These are phyloP conservation scores for Tortricodes alternella DNA, from an alignment of 2,888 invertebrate genomes.

Conservation along the genomic window DNA sequence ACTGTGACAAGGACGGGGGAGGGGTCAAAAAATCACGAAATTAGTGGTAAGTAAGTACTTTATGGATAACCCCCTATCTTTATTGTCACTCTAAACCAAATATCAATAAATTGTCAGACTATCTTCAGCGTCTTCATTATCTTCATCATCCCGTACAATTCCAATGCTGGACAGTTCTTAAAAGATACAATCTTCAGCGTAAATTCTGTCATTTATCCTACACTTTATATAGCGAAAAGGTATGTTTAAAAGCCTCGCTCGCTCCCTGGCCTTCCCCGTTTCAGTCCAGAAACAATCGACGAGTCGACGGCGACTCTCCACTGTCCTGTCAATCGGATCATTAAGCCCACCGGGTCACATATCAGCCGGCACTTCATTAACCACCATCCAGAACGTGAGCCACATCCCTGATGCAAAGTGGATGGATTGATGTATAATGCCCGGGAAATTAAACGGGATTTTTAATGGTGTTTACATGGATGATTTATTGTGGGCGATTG, in stretches of 20 bases:
- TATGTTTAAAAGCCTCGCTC: constrained; percentile 39
- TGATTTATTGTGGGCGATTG: constrained; percentile 19
- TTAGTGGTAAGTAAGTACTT: too few relatives aligned
- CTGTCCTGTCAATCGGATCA: constrained; percentile 79
- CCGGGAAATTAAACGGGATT: constrained; percentile 56
- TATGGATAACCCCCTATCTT: too few relatives aligned
- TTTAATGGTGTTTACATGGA: constrained; percentile 23
- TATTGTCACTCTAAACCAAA: too few relatives aligned
- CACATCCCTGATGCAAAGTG: constrained; percentile 69
- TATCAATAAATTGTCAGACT: too few relatives aligned
- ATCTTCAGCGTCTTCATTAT: too few relatives aligned
- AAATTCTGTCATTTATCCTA: too few relatives aligned
- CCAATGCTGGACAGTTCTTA: too few relatives aligned
- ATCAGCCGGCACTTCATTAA: constrained; percentile 77
- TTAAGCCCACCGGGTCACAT: constrained; percentile 72
- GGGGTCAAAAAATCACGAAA: too few relatives aligned
- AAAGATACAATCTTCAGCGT: too few relatives aligned
- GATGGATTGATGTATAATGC: constrained; percentile 73
- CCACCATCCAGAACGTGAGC: constrained; percentile 71
- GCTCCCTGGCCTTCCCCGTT: constrained; percentile 46
- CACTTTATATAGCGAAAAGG: too few relatives aligned
- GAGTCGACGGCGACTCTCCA: constrained; percentile 60
- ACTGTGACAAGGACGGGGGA: too few relatives aligned
- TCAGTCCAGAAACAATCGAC: constrained; percentile 71
- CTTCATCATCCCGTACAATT: too few relatives aligned